Base-by-base conservation (phyloP, 2,113 vertebrate genomes). In the Calidris pugnax region DNA sequence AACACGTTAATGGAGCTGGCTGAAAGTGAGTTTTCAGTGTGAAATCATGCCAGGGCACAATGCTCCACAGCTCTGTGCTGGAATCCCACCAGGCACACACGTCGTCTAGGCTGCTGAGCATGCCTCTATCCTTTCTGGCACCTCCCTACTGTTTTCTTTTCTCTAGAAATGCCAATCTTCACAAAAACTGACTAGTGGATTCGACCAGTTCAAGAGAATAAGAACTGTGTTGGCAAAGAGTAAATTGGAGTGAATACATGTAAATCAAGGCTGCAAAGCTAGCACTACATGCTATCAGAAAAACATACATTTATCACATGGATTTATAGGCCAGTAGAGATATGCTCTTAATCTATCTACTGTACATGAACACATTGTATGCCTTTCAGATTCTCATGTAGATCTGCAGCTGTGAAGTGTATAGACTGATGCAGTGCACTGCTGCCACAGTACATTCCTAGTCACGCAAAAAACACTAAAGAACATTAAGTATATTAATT, bases 31-130 rank as follows among this genome's bases (percentile, higher is more conserved):
- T 21, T 2, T 35, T 48, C 39, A 27, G 8, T 21, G 37, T 33
- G 67, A 67, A 85, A 39, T 23, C 43, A 10, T 10, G 24, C 6
- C 51, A 78, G 35, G 41, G 11, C 0, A 0, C 27, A 83, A 27
- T 0, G 3, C n/a, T 74, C 15, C 37, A 37, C 1, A 1, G 41
- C 14, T 62, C 16, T 5, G 12, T 1, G 3, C 35, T 60, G 30
- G 57, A 66, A 84, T 60, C 11, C 6, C 53, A 79, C 56, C 8
- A 10, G 3, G 14, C 6, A 20, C 9, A 2, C 30, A 41, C 16
- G 14, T 19, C 76, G 62, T 30, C 48, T 55, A 10, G 50, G 76
- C 35, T 48, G 35, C 51, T 56, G 47, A 69, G n/a, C 41, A 14
- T 28, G 22, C 1, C 50, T 33, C 5, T 23, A 26, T 17, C 74